phyloP scores from a whole-genome alignment of 2,888 invertebrate genomes.

The Tachina lurida region DNA sequence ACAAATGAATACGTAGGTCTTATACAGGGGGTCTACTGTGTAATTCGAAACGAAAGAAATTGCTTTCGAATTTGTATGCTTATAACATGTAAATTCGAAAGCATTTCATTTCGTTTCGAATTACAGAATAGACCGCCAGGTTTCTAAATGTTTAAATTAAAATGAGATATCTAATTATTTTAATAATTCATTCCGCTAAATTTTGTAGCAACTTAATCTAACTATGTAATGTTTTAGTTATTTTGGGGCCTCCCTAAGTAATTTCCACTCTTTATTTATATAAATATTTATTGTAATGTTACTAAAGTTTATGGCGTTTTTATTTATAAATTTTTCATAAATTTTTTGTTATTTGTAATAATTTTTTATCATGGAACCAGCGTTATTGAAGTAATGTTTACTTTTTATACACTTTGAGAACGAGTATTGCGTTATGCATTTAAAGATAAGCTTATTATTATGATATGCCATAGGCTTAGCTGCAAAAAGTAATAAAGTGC shows the following conservation, averaged over 20 bases:
- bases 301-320: conserved; percentile 29
- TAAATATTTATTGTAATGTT: conserved; percentile 9
- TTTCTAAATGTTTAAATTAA: no score
- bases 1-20: background rate
- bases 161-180: no score
- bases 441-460: conserved; percentile 31
- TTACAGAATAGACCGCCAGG: background rate
- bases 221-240: no score
- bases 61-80: no score
- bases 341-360: background rate
- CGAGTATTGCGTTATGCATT: conserved; percentile 6
- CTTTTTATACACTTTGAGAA: background rate
- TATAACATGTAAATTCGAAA: no score
- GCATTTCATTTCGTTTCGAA: no score
- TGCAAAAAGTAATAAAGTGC: background rate
- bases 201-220: no score
- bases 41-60: no score
- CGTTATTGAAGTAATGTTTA: conserved; percentile 11
- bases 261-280: background rate
- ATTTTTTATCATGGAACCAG: conserved; percentile 12
- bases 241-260: background rate
- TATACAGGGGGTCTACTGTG: no score
- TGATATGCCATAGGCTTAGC: conserved; percentile 3
- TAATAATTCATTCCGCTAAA: no score
- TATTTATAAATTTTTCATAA: background rate